phyloP scores from a whole-genome alignment of 2,797 vertebrate species.

The Emydoidea blandingii region DNA sequence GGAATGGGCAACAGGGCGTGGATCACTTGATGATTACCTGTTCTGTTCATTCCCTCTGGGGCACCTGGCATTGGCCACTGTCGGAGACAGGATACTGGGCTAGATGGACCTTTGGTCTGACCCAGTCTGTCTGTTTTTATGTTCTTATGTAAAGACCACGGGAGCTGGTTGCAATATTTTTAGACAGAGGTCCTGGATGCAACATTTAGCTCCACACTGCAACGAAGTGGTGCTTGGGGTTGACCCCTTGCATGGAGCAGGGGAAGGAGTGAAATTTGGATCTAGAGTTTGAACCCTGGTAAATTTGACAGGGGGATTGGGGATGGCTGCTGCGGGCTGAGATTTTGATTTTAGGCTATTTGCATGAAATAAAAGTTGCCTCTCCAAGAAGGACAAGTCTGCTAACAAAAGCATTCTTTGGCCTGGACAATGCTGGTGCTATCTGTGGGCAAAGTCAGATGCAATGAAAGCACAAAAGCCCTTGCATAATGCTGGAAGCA shows the following conservation, averaged over 20 bases:
- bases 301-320: background rate
- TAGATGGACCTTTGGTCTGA: too few species aligned
- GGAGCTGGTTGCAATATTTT: too few species aligned
- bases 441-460: background rate
- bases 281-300: background rate
- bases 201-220: background rate
- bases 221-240: background rate
- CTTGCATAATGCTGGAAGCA: fast-evolving
- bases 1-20: too few species aligned
- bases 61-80: too few species aligned
- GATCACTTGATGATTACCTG: too few species aligned
- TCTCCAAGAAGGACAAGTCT: background rate
- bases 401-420: background rate
- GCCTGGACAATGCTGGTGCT: background rate
- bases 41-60: too few species aligned
- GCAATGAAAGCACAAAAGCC: background rate
- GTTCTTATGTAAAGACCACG: background rate
- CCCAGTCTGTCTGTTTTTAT: background rate
- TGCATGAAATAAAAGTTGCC: background rate
- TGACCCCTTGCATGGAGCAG: background rate
- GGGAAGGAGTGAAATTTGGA: background rate
- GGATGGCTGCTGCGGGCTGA: background rate
- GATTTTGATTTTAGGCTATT: background rate
- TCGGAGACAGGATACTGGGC: too few species aligned
- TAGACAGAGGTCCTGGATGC: background rate